Conservation (phyloP, 37 sponge, comb jelly and placozoan species). For the Theonella swinhoei region DNA sequence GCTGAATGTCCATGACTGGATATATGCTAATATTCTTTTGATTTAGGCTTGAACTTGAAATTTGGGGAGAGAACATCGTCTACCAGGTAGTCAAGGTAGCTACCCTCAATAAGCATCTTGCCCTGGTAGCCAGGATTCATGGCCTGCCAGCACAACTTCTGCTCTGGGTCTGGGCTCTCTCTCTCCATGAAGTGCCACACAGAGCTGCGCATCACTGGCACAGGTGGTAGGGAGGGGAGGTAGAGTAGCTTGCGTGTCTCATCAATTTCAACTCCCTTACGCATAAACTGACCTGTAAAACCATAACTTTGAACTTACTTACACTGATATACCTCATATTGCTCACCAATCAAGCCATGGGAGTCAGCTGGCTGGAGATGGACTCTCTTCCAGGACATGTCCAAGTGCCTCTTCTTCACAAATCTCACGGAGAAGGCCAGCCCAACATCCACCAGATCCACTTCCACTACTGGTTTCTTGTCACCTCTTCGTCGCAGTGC, state of each 20-base stretch:
- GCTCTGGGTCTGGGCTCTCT: constrained; percentile 15
- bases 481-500: background rate
- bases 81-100: constrained; percentile 41
- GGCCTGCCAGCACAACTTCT: constrained; percentile 46
- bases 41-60: constrained; percentile 14
- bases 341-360: constrained; percentile 47
- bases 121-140: constrained; percentile 58
- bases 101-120: constrained; percentile 35
- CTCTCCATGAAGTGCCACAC: constrained; percentile 56
- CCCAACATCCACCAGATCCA: constrained; percentile 27
- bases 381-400: constrained; percentile 41
- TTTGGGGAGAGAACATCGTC: constrained; percentile 34
- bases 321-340: no score
- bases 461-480: constrained; percentile 7
- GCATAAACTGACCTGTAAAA: constrained; percentile 36
- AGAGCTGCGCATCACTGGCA: constrained; percentile 45
- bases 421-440: constrained; percentile 25
- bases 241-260: constrained; percentile 20
- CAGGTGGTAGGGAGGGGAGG: constrained; percentile 21
- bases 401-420: constrained; percentile 19
- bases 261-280: constrained; percentile 26
- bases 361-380: constrained; percentile 1
- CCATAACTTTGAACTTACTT: background rate
- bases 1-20: no score
- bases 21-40: background rate